Evolutionary conservation across 2,888 invertebrate genomes (phyloP), one percentile per base, ranked within the genome.

Genomic region (Pheosia gnoma): DNA sequence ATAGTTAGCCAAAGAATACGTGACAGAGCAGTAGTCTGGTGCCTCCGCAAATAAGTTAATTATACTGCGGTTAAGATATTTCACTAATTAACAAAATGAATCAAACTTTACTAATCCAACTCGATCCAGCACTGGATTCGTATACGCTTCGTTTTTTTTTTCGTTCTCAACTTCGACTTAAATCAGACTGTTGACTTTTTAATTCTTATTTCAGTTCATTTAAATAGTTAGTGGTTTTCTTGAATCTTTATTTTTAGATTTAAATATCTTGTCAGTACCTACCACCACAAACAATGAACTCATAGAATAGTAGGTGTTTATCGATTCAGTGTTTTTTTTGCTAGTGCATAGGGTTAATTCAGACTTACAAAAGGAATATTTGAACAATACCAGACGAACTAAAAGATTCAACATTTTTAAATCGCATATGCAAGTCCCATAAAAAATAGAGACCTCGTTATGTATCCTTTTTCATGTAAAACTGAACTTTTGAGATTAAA

Each of bases 91-190:
- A 67, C 71, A 66, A 59, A 77, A 79, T 75, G 69, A 79, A 79
- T 77, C 68, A 76, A 76, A 76, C 75, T 79, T 78, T 67, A 55
- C 70, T 77, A 76, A 79, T 76, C 63, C 64, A 74, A 79, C 67
- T 78, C 77, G 59, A 67, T 67, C 69, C 64, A 47, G 11, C 47
- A 47, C 47, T 47, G 0, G 60, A 57, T 62, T 55, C 67, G 62
- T 63, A 66, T 63, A 60, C 59, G 57, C 60, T 67, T 62, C 60
- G 57, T 64, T 63, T 76, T 75, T 73, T 70, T 70, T 66, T 68
- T 68, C 11, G 55, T 62, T 73, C 53, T 43, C 13, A 45, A 64
- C 58, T 73, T 71, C 59, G 54, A 61, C 52, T 61, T 53, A 58
- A 45, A 43, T 51, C 51, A 25, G 51, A 51, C 51, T 51, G 25